phyloP scores from a whole-genome alignment of 1,140 invertebrate genomes.

The Chymomyza costata region DNA sequence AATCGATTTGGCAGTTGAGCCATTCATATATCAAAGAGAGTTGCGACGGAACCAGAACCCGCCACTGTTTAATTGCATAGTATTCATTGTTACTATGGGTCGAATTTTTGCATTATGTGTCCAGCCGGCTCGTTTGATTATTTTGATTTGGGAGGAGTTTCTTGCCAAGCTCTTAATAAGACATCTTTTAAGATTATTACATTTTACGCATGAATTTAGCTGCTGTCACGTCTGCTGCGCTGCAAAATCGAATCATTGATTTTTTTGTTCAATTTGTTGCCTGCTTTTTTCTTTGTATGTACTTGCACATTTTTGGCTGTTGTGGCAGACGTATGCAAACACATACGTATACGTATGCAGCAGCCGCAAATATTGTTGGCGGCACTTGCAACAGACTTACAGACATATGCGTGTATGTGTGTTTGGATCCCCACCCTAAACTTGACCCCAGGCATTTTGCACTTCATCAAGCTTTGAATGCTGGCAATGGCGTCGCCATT shows the following conservation, averaged over 20 bases:
- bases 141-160: too few species aligned
- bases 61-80: too few species aligned
- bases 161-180: too few species aligned
- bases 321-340: slow-evolving; percentile 36
- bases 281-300: slow-evolving; percentile 19
- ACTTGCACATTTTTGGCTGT: slow-evolving; percentile 23
- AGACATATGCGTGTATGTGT: slow-evolving; percentile 16
- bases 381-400: slow-evolving; percentile 11
- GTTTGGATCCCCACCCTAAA: slow-evolving; percentile 52
- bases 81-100: too few species aligned
- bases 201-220: too few species aligned
- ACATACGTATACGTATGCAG: slow-evolving; percentile 26
- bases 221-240: too few species aligned
- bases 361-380: slow-evolving; percentile 13
- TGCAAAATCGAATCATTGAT: slow-evolving; percentile 55
- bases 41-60: too few species aligned
- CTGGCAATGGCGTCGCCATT: slow-evolving; percentile 6
- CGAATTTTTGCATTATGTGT: too few species aligned
- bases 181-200: too few species aligned
- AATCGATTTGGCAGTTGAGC: too few species aligned
- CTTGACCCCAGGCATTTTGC: slow-evolving; percentile 69
- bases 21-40: too few species aligned
- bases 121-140: too few species aligned
- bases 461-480: slow-evolving; percentile 58
- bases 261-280: slow-evolving; percentile 46